A percentile compares a stretch with the other conserved stretches of the same genome.
phyloP scores from a whole-genome alignment of 2,113 vertebrate species.

The Morone saxatilis region DNA sequence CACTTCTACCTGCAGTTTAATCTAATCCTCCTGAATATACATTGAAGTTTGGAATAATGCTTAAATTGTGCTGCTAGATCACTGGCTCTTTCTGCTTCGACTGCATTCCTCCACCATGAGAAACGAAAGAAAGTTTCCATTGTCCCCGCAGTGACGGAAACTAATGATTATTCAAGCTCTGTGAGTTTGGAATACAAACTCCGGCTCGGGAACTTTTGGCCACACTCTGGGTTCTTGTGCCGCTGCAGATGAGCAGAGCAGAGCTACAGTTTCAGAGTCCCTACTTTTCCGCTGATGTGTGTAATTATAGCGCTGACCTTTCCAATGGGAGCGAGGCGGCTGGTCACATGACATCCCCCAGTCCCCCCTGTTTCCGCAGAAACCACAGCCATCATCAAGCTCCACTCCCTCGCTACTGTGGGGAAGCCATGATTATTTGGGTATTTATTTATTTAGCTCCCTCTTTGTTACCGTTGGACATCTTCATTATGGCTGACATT shows the following conservation, averaged over 20 bases:
- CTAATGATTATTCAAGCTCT: constrained; percentile 73
- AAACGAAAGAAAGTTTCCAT: constrained; percentile 74
- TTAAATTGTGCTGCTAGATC: constrained; percentile 30
- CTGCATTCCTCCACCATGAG: constrained; percentile 35
- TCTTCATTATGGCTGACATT: constrained; percentile 65
- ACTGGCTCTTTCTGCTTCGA: neutral
- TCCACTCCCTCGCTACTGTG: constrained; percentile 29
- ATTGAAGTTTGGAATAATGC: constrained; percentile 20
- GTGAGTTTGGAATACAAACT: constrained; percentile 45
- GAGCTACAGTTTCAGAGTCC: constrained; percentile 50
- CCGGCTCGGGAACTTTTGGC: constrained; percentile 43
- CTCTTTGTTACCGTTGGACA: constrained; percentile 25
- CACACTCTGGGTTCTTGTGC: constrained; percentile 32
- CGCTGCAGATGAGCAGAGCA: constrained; percentile 66
- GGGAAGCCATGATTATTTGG: constrained; percentile 47
- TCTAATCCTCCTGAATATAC: constrained; percentile 31
- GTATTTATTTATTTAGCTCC: constrained; percentile 41
- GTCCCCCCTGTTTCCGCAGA: constrained; percentile 52
- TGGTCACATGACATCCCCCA: constrained; percentile 68
- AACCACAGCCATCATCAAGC: constrained; percentile 58
- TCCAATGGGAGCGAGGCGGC: constrained; percentile 66
- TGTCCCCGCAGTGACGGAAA: constrained; percentile 68
- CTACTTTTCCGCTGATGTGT: constrained; percentile 78
- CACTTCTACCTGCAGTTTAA: constrained; percentile 42
- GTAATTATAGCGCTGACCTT: constrained; percentile 82